A percentile compares a stretch with the other conserved stretches of the same genome.
Evolutionary conservation across 1,140 invertebrate genomes (phyloP).

Genomic region (Sweltsa coloradensis): DNA sequence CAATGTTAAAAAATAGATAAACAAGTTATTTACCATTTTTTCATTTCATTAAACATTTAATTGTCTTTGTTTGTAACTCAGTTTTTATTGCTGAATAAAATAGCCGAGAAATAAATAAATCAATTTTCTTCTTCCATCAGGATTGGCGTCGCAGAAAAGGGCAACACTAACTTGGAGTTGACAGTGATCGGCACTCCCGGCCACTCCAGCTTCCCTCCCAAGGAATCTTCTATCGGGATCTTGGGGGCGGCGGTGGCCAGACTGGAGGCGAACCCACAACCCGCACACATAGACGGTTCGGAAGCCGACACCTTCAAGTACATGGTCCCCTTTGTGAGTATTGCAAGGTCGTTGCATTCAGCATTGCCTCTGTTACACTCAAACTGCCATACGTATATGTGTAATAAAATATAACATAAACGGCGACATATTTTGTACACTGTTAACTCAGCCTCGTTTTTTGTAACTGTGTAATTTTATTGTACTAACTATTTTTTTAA

Average conservation of each 20-base stretch:
- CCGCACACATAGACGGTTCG: slow-evolving; percentile 38
- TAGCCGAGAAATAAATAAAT: too few species aligned
- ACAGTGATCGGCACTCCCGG: slow-evolving; percentile 30
- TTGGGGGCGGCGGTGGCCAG: slow-evolving; percentile 35
- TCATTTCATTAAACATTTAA: not conserved
- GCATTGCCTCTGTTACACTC: not conserved
- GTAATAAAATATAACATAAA: too few species aligned
- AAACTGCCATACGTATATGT: too few species aligned
- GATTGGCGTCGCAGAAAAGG: slow-evolving; percentile 41
- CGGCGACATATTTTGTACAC: slow-evolving; percentile 29
- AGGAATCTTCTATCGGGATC: slow-evolving; percentile 35
- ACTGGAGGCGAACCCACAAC: slow-evolving; percentile 33
- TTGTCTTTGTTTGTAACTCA: slow-evolving; percentile 1
- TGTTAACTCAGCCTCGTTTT: too few species aligned
- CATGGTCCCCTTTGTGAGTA: slow-evolving; percentile 28
- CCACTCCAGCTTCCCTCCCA: slow-evolving; percentile 43
- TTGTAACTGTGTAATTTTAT: too few species aligned
- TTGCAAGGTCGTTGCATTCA: not conserved
- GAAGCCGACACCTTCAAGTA: slow-evolving; percentile 32
- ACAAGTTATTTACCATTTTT: not conserved
- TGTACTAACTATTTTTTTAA: too few species aligned
- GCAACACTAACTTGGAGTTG: slow-evolving; percentile 32
- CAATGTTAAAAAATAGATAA: too few species aligned
- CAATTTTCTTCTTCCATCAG: slow-evolving; percentile 25
- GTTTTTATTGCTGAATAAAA: too few species aligned